phyloP scores from a whole-genome alignment of 2,888 invertebrate species.

The Tachina grossa region DNA sequence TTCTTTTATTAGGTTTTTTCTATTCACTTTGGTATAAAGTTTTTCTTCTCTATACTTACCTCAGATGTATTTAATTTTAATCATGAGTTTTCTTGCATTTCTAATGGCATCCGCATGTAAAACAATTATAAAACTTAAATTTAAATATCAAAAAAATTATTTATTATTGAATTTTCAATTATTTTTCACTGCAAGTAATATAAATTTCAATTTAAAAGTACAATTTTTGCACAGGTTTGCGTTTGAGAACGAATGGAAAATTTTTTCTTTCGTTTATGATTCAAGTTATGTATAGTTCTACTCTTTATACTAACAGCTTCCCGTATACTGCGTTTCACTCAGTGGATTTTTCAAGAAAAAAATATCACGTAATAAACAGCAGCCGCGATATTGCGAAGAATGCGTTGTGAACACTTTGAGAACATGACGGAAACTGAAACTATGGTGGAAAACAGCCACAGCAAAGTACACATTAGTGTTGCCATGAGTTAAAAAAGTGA shows the following conservation, averaged over 20 bases:
- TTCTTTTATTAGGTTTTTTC: slow-evolving; percentile 13
- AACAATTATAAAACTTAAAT: slow-evolving; percentile 77
- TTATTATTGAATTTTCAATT: slow-evolving; percentile 58
- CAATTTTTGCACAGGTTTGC: slow-evolving; percentile 59
- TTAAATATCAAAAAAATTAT: slow-evolving; percentile 34
- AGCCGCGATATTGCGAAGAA: slow-evolving; percentile 58
- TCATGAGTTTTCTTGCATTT: slow-evolving; percentile 86
- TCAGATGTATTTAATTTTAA: slow-evolving; percentile 85
- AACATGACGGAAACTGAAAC: slow-evolving; percentile 77
- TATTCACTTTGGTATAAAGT: slow-evolving; percentile 26
- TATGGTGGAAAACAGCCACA: slow-evolving; percentile 71
- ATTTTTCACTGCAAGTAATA: slow-evolving; percentile 67
- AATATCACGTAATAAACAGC: slow-evolving; percentile 63
- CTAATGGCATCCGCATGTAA: slow-evolving; percentile 84
- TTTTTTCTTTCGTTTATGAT: slow-evolving; percentile 60
- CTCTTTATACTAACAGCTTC: slow-evolving; percentile 69
- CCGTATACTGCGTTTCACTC: slow-evolving; percentile 70
- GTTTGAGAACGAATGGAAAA: slow-evolving; percentile 62
- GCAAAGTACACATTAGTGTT: slow-evolving; percentile 50
- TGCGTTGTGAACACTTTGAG: slow-evolving; percentile 71
- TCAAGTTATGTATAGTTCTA: slow-evolving; percentile 55
- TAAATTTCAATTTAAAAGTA: slow-evolving; percentile 69
- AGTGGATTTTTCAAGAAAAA: slow-evolving; percentile 43
- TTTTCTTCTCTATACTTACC: slow-evolving; percentile 81
- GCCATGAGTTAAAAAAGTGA: slow-evolving; percentile 13